Base-by-base conservation (phyloP, 2,113 vertebrate species). In the Silurus meridionalis region DNA sequence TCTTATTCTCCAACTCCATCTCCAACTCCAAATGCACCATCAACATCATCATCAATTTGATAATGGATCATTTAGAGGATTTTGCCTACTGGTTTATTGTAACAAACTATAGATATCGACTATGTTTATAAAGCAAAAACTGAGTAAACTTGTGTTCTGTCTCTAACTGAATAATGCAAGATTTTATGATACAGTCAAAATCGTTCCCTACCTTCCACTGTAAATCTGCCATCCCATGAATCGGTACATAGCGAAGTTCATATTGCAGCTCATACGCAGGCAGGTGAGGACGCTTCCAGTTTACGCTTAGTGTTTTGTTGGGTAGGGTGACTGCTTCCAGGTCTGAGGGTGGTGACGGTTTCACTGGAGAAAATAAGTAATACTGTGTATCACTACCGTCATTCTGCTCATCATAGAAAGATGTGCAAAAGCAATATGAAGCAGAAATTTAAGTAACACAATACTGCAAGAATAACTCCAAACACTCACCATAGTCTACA, bases 401-500 rank as follows among this genome's bases (percentile, higher is more conserved):
- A 55, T 77, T 77, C 23, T 2, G 6, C 2, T 77, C 11, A 14
- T 52, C 72, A 75, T 6, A 23, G 46, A 75, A 52, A 10, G 72
- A 21, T 77, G 6, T 53, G 52, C 11, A 9, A 57, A 37, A 15
- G 28, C 55, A 77, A 28, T 57, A 3, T 0, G 14, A 58, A 57
- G 37, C n/a, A 37, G 6, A 6, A 78, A 37, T 37, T 1, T 3
- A 78, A 57, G 52, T 8, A 28, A 55, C 11, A 21, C n/a, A 37
- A 79, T 19, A 57, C 57, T 25, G 7, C 13, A 57, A 37, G 6
- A 57, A 57, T 78, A 78, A 57, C 46, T 64, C 75, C 9, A 23
- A 25, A 17, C 2, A 91, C 97, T 88, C 95, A 99, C 98, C 96
- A 50, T 97, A 93, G 69, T 98, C 96, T 53, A 94, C 92, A 83